Conservation (phyloP, 1,140 invertebrate genomes). For the Ridgeia piscesae region DNA sequence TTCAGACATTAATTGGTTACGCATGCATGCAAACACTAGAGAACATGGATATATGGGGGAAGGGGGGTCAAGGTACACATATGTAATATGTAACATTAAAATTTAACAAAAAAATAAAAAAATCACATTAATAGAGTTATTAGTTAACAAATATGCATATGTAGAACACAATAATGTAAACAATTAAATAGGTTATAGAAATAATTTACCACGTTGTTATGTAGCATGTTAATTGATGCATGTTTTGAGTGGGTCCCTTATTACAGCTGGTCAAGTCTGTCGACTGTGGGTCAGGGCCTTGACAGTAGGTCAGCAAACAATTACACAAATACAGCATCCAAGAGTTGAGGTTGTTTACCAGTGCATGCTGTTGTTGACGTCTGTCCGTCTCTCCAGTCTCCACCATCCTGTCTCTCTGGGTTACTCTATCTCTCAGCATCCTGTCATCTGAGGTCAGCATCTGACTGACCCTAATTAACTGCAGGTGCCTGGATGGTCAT, state of each 20-base stretch:
- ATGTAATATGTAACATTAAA: too few species aligned
- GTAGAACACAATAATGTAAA: not conserved
- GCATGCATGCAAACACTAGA: too few species aligned
- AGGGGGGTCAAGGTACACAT: too few species aligned
- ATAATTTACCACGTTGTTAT: not conserved
- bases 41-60: too few species aligned
- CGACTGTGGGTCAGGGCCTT: not conserved
- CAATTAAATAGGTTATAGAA: not conserved
- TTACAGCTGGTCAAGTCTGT: not conserved
- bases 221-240: not conserved
- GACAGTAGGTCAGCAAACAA: not conserved
- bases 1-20: too few species aligned
- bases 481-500: not conserved
- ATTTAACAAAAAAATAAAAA: too few species aligned
- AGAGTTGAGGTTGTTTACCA: not conserved
- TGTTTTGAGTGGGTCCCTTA: not conserved
- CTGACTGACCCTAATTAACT: not conserved
- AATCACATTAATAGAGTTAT: not conserved
- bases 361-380: not conserved
- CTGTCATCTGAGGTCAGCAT: not conserved
- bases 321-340: not conserved
- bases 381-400: not conserved
- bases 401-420: not conserved
- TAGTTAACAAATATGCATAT: not conserved
- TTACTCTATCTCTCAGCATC: not conserved